A percentile compares a stretch with the other conserved stretches of the same genome.
Conservation (phyloP, 2,888 invertebrate species). For the Muschampia plurimacula region DNA sequence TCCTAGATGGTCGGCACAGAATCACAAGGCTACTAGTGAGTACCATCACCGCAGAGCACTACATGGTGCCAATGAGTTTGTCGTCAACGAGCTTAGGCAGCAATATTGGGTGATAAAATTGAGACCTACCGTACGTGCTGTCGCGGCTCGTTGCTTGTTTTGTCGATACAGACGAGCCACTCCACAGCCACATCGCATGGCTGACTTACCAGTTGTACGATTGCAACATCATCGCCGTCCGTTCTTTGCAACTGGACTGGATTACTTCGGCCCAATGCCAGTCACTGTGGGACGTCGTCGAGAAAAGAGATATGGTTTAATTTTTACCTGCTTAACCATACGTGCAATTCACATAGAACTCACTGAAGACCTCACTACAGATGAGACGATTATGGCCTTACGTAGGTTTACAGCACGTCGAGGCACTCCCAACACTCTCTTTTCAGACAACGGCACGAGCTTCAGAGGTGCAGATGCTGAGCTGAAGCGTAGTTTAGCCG, state of each 20-base stretch:
- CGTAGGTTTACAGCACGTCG: conserved; percentile 17
- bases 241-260: conserved; percentile 5
- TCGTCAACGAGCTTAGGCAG: conserved; percentile 11
- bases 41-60: not conserved
- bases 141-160: conserved; percentile 9
- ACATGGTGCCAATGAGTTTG: not conserved
- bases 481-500: conserved; percentile 10
- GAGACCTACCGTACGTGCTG: conserved; percentile 4
- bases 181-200: conserved; percentile 16
- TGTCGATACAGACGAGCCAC: conserved; percentile 7
- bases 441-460: conserved; percentile 22
- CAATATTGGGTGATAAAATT: conserved; percentile 10
- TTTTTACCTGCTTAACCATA: conserved; percentile 24
- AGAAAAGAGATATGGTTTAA: conserved; percentile 17
- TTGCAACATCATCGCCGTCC: conserved; percentile 14
- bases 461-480: conserved; percentile 27
- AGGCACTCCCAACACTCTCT: conserved; percentile 8
- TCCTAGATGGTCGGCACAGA: conserved; percentile 9
- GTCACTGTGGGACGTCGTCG: conserved; percentile 16
- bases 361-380: conserved; percentile 10
- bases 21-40: not conserved
- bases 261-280: conserved; percentile 10
- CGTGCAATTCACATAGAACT: conserved; percentile 24
- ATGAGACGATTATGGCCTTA: conserved; percentile 20
- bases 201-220: conserved; percentile 11